A percentile compares a stretch with the other conserved stretches of the same genome.
Evolutionary conservation across 2,888 invertebrate species (phyloP).

Genomic region (Ichneumon xanthorius): DNA sequence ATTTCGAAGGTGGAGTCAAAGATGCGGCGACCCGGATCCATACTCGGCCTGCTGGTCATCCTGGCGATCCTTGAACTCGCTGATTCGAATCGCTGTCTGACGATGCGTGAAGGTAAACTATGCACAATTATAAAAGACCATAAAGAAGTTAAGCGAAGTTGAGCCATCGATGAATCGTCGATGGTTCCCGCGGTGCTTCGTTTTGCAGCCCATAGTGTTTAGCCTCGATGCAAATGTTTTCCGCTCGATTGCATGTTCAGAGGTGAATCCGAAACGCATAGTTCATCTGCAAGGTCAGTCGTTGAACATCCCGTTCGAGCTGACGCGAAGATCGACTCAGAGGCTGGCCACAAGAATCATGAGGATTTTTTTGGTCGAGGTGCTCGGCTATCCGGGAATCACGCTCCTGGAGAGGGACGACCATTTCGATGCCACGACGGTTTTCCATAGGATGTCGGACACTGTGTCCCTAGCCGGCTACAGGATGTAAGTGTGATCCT

Average conservation of each 20-base stretch:
- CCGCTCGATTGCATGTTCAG: conserved; percentile 76
- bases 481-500: conserved; percentile 75
- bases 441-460: conserved; percentile 82
- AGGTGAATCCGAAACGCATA: conserved; percentile 85
- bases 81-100: conserved; percentile 77
- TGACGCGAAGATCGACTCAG: conserved; percentile 86
- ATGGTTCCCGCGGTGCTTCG: neutral
- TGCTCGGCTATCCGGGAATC: conserved; percentile 85
- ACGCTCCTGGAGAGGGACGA: conserved; percentile 84
- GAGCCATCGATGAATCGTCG: neutral
- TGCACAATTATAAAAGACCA: conserved; percentile 9
- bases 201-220: neutral
- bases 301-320: conserved; percentile 86
- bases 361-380: conserved; percentile 86
- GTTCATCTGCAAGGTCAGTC: conserved; percentile 83
- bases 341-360: conserved; percentile 87
- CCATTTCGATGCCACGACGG: conserved; percentile 82
- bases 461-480: conserved; percentile 66
- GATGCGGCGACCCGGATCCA: conserved; percentile 74
- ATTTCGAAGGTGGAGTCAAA: conserved; percentile 73
- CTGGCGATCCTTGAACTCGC: conserved; percentile 67
- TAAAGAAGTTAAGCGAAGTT: neutral
- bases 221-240: neutral
- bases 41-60: conserved; percentile 74
- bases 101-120: conserved; percentile 77